Evolutionary conservation across 2,797 vertebrate genomes (phyloP), one percentile per base, ranked within the genome.

Genomic region (Echeneis naucrates): DNA sequence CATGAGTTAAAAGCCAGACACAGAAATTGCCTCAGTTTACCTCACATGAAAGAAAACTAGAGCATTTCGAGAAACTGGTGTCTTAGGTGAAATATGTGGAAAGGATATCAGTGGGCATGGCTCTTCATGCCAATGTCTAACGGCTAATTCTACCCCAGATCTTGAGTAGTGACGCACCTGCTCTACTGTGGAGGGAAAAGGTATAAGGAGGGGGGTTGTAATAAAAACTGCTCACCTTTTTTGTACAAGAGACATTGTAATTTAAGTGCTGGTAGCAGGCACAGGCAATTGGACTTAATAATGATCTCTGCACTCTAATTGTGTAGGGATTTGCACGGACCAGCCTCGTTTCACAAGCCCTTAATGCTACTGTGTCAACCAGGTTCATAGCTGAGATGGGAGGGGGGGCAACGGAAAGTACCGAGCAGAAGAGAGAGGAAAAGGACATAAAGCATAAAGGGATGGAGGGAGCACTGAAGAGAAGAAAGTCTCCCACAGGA

Each of bases 221-320:
- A 69, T 81, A 87, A 90, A 89, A 89, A 67, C 30, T 30, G 45
- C 61, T 75, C 14, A 35, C 30, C 57, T 84, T 87, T n/a, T 89
- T 82, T 87, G 76, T 87, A 90, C 78, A 74, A 75, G 70, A 80
- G 75, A 83, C 74, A 77, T 83, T 83, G 82, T 88, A 91, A 90
- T 90, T 86, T 82, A 89, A 86, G 87, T 88, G 85, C 82, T 87
- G 78, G 81, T 83, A 89, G 75, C 71, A 71, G 66, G 65, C 76
- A 71, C 63, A 64, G 68, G 62, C 72, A 84, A 83, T 74, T 76
- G 83, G 57, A 77, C 92, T 83, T 89, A 91, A 91, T 92, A 90
- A 93, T 80, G 83, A 80, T 84, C 85, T 83, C 81, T 75, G 75
- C 78, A 63, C 70, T 90, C 63, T 89, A 92, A 92, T 93, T 93